These are phyloP conservation scores for Marasmarcha lunaedactyla DNA, from an alignment of 2,888 invertebrate genomes.

Conservation along the genomic window DNA sequence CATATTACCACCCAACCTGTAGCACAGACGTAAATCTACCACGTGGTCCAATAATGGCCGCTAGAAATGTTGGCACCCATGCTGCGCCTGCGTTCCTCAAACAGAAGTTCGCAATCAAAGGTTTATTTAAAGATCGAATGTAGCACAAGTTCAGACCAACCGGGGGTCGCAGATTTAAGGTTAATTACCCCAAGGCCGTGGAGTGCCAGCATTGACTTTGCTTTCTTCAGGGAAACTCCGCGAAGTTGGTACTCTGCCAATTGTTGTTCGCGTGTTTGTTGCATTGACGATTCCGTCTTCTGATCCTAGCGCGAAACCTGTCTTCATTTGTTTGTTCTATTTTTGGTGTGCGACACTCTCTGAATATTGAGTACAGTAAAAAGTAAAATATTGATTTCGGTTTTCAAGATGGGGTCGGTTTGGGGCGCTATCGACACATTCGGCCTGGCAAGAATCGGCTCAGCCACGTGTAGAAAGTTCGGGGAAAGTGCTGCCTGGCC, in stretches of 20 bases:
- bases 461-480: no score
- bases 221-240: slow-evolving; percentile 22
- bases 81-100: slow-evolving; percentile 9
- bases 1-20: no score
- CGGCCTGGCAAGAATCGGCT: no score
- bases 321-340: no score
- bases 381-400: no score
- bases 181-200: slow-evolving; percentile 60
- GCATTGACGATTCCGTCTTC: no score
- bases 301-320: no score
- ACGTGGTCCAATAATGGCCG: slow-evolving; percentile 38
- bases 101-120: slow-evolving; percentile 23
- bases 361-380: no score
- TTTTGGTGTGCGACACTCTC: no score
- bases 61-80: slow-evolving; percentile 53
- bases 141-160: slow-evolving; percentile 60
- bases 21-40: slow-evolving; percentile 21
- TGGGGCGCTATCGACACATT: no score
- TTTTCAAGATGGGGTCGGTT: no score
- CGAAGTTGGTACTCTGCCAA: background rate
- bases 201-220: slow-evolving; percentile 27
- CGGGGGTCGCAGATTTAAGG: slow-evolving; percentile 45
- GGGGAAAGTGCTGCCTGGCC: no score
- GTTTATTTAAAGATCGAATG: slow-evolving; percentile 58
- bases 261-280: slow-evolving; percentile 20